Base-by-base conservation (phyloP, 23 tunicate species). In the Diplosoma virens region DNA sequence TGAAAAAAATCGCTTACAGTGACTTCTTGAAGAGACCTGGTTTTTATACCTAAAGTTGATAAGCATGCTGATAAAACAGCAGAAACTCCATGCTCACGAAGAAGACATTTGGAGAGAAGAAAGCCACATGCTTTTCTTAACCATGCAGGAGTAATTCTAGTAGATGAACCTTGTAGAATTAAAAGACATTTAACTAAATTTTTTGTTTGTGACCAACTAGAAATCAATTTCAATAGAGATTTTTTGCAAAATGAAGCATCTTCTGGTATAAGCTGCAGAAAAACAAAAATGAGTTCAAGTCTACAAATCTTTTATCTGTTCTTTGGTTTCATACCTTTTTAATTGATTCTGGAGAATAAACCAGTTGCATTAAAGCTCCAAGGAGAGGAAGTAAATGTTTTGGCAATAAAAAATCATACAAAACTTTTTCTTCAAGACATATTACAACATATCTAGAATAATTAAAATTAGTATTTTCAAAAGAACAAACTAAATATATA, bases 51-150 rank as follows among this genome's bases (percentile, higher is more conserved):
- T 7, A 72, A 32, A 2, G 78, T 72, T 22, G 32, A 1, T 3
- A 72, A 17, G 9, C 47, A 34, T 6, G 61, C 63, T 3, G 32
- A 72, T 47, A 72, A 47, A 3, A 72, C 78, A 72, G 60, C 41
- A 47, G 1, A 7, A 0, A 78, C 73, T 36, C 83, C 83, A 35
- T 63, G 25, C 1, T 65, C 25, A 14, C 33, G 73, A 2, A 78
- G 45, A 32, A 78, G 32, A 33, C 73, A 64, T 26, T 64, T 65
- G 9, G 83, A 78, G 1, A 78, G 73, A 45, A 78, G 61, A 21
- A n/a, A 21, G 30, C 83, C 83, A 30, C 83, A 78, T 16, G 83
- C 60, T 29, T 64, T 65, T 3, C 30, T 29, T 25, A 78, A 20
- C 83, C 83, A 78, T 1, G 33, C 25, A 25, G 83, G 83, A 64